Evolutionary conservation across 2,888 invertebrate genomes (phyloP), one percentile per base, ranked within the genome.

Genomic region (Trichogramma evanescens): DNA sequence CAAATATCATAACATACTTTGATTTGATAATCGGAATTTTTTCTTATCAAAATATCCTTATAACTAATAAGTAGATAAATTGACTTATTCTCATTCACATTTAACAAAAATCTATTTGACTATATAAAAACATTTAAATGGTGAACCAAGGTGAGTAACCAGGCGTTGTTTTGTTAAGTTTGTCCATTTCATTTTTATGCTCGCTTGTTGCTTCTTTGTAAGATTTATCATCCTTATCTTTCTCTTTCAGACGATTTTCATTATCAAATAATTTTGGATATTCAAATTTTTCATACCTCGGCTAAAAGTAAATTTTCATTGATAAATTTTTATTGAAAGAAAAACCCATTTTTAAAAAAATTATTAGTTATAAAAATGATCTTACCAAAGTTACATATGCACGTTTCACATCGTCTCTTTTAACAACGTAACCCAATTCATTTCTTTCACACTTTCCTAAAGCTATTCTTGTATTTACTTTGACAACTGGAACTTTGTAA

Each of bases 71-170:
- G 8, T 45, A 45, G n/a, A 45, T 45, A n/a, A 9, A 45, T 45
- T 9, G 45, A 45, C 26, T 54, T 65, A 59, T 50, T 41, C 6
- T 56, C 53, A 44, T 49, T 56, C 42, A n/a, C 44, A 46, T 49
- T 40, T n/a, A 54, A 54, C 5, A 51, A 54, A 39, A 54, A 56
- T 41, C 10, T 38, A 53, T 49, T 55, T 52, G 52, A 41, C 45
- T 8, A 50, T n/a, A 56, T 42, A 50, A 51, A 40, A 56, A 39
- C 4, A 53, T 44, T 51, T 61, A 52, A 59, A 59, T 63, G 42
- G 86, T 84, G 78, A 86, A 92, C 92, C 92, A 93, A 63, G 88
- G 87, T 5, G 92, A 91, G 50, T 88, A 79, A 70, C 88, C 89
- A 50, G 86, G 84, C 71, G 88, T 81, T 74, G 86, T 86, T 76